Evolutionary conservation across 2,888 invertebrate genomes (phyloP).

Genomic region (Drosophila seclusa): DNA sequence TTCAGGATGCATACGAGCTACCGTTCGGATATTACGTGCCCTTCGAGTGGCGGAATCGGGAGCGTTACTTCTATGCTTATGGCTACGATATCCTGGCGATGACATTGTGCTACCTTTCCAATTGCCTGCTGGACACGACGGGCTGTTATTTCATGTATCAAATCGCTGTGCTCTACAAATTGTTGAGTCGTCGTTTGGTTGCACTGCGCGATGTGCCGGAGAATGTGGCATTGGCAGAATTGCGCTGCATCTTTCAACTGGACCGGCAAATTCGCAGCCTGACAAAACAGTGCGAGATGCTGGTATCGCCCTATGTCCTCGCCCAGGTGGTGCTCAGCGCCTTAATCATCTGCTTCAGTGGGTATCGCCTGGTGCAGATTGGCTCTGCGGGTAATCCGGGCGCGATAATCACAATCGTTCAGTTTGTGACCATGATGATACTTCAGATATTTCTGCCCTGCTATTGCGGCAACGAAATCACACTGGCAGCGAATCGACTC

Average conservation of each 20-base stretch:
- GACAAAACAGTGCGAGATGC: conserved; percentile 52
- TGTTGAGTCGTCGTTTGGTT: conserved; percentile 69
- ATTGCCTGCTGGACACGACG: conserved; percentile 71
- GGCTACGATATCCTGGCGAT: conserved; percentile 69
- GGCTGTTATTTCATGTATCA: conserved; percentile 80
- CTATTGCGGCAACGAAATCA: conserved; percentile 79
- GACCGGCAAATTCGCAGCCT: conserved; percentile 36
- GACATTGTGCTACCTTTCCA: conserved; percentile 60
- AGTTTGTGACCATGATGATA: conserved; percentile 72
- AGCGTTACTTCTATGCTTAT: conserved; percentile 66
- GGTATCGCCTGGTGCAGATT: conserved; percentile 72
- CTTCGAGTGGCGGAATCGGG: conserved; percentile 71
- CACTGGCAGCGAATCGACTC: conserved; percentile 65
- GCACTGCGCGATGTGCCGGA: conserved; percentile 37
- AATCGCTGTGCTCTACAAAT: conserved; percentile 62
- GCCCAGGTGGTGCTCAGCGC: conserved; percentile 77
- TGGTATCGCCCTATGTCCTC: conserved; percentile 70
- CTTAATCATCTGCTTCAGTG: conserved; percentile 77
- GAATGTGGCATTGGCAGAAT: conserved; percentile 29
- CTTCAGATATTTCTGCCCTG: conserved; percentile 82
- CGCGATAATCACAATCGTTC: conserved; percentile 58
- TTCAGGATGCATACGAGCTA: conserved; percentile 59
- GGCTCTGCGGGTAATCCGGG: conserved; percentile 53
- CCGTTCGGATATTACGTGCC: conserved; percentile 79
- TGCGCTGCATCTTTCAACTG: conserved; percentile 46